Evolutionary conservation across 2,113 vertebrate genomes (phyloP).

Genomic region (Benitochromis conjunctus): DNA sequence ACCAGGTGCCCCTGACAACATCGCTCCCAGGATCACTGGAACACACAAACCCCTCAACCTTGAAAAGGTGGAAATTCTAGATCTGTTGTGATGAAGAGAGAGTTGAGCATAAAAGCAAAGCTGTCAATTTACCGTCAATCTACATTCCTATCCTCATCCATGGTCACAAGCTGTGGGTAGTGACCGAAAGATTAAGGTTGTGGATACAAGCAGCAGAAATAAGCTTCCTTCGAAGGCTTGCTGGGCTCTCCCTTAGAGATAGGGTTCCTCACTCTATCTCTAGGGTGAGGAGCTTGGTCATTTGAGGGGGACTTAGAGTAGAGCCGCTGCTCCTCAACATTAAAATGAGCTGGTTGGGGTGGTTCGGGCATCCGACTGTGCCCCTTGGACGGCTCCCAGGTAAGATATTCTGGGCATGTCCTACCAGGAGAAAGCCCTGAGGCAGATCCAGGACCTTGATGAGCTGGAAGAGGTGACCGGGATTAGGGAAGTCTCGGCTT

Average conservation of each 20-base stretch:
- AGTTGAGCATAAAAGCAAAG: neutral
- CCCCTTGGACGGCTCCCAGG: neutral
- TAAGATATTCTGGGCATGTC: neutral
- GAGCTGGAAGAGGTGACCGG: neutral
- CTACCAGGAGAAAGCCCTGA: neutral
- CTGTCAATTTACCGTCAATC: neutral
- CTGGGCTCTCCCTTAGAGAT: neutral
- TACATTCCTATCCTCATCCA: neutral
- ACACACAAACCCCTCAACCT: neutral
- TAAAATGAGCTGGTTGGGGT: neutral
- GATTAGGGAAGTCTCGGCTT: neutral
- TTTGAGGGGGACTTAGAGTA: neutral
- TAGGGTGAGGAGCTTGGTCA: neutral
- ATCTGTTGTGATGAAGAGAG: neutral
- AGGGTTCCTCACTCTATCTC: neutral
- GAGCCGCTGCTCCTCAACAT: neutral
- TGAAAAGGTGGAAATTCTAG: neutral
- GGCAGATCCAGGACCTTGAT: neutral
- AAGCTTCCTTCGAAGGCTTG: neutral
- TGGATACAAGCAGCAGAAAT: neutral
- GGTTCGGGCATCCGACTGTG: neutral
- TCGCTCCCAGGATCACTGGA: neutral
- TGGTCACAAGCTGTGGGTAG: neutral
- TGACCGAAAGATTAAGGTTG: neutral
- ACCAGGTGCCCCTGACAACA: neutral